phyloP scores from a whole-genome alignment of 53 echinoderm and acorn worm genomes.

The Zoroaster sp. region DNA sequence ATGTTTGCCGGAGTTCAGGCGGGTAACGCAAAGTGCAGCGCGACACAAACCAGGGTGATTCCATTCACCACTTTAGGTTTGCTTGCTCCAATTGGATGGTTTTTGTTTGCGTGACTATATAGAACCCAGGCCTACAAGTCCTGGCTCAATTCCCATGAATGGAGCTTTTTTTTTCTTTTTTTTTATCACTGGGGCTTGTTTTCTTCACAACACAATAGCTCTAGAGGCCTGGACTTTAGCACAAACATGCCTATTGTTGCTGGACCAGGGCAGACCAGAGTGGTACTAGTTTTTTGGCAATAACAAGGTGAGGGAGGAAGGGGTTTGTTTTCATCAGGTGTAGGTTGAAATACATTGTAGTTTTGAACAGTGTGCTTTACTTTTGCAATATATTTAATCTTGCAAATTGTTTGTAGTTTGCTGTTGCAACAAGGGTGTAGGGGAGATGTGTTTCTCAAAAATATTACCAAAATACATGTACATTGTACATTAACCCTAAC shows the following conservation, averaged over 20 bases:
- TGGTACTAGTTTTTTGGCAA: slow-evolving; percentile 13
- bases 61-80: background rate
- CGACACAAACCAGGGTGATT: slow-evolving; percentile 14
- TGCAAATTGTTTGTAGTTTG: too few species aligned
- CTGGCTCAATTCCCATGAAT: slow-evolving; percentile 40
- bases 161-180: slow-evolving; percentile 49
- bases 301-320: slow-evolving; percentile 14
- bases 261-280: slow-evolving; percentile 3
- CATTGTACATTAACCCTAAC: too few species aligned
- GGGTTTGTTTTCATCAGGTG: background rate
- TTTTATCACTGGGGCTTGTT: slow-evolving; percentile 53
- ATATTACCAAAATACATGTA: too few species aligned
- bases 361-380: too few species aligned
- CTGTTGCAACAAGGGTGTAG: too few species aligned
- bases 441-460: too few species aligned
- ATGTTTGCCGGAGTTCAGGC: slow-evolving; percentile 33
- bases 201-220: slow-evolving; percentile 17
- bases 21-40: slow-evolving; percentile 10
- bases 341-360: background rate
- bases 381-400: too few species aligned
- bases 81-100: slow-evolving; percentile 22
- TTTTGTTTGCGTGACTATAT: background rate
- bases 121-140: background rate
- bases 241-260: slow-evolving; percentile 46
- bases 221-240: slow-evolving; percentile 42